Conservation (phyloP, 2,888 invertebrate genomes). For the Nasonovia ribisnigri region DNA sequence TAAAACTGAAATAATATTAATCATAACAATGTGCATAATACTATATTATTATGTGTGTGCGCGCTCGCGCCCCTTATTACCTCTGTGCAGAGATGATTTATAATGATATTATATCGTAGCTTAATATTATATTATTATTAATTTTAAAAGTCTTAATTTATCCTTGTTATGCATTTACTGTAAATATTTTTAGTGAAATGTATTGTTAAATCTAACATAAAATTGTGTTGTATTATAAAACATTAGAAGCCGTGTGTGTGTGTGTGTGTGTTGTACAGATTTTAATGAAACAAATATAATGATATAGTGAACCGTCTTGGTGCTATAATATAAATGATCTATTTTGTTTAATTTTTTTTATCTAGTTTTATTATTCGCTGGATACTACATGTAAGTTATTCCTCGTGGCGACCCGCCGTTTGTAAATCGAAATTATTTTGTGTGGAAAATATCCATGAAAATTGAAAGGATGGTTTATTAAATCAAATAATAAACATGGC, state of each 20-base stretch:
- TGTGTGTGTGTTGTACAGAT: slow-evolving; percentile 59
- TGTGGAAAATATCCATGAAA: too few species aligned
- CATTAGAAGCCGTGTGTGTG: slow-evolving; percentile 13
- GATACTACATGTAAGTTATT: neutral
- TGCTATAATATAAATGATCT: slow-evolving; percentile 46
- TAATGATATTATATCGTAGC: neutral
- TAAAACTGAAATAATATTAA: neutral
- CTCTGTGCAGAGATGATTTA: slow-evolving; percentile 46
- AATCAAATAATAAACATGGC: too few species aligned
- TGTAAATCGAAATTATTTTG: too few species aligned
- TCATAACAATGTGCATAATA: neutral
- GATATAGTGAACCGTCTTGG: slow-evolving; percentile 56
- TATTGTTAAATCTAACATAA: slow-evolving; percentile 63
- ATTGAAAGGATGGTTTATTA: too few species aligned
- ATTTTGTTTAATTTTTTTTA: neutral
- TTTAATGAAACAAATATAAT: slow-evolving; percentile 54
- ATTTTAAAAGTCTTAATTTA: slow-evolving; percentile 60
- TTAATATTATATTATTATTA: slow-evolving; percentile 25
- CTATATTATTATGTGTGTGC: neutral
- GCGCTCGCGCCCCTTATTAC: neutral
- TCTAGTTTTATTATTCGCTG: neutral
- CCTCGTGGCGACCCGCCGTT: neutral
- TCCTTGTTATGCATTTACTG: slow-evolving; percentile 62
- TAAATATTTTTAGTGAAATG: slow-evolving; percentile 63
- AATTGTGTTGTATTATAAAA: slow-evolving; percentile 52